Evolutionary conservation across 2,797 vertebrate genomes (phyloP), one percentile per base, ranked within the genome.

Genomic region (Cyclopterus lumpus): DNA sequence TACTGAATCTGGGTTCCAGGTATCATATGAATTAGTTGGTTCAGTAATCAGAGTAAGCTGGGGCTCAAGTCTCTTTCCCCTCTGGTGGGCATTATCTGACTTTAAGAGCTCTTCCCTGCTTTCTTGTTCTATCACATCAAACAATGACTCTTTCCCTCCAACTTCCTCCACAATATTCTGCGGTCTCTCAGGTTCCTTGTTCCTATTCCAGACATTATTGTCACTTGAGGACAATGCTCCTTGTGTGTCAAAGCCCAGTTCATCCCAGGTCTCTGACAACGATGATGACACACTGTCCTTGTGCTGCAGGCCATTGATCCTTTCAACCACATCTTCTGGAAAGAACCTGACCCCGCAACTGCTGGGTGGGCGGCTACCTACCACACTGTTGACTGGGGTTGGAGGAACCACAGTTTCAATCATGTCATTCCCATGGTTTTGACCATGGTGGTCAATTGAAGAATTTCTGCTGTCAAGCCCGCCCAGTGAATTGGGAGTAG

Each of bases 311-410:
- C 94, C 93, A 67, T 88, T 94, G 73, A 95, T 94, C 91, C 96
- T 96, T 82, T 95, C 95, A 0, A 94, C 90, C 8, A 95, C 79
- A 75, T 95, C 95, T 90, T 97, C 96, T 61, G 96, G 90, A 81
- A 95, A 97, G 90, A 97, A 95, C 30, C 93, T 90, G 74, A 94
- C 88, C 22, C 94, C 93, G 0, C 94, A 95, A 79, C 95, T 95
- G 72, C 91, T 93, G 65, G 96, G 91, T 8, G 96, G 96, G 70
- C 96, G 96, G 73, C 91, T 95, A 83, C 96, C 97, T 57, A 95
- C 95, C 81, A 97, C 92, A 67, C 97, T 98, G 79, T 97, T 99
- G 90, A 95, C 94, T 22, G 96, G 97, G 62, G 97, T 97, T 77
- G 95, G 96, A 72, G 97, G 97, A 77, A 96, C 93, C 73, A 93